A percentile compares a stretch with the other conserved stretches of the same genome.
Evolutionary conservation across 2,888 invertebrate species (phyloP).

Genomic region (Philonicus albiceps): DNA sequence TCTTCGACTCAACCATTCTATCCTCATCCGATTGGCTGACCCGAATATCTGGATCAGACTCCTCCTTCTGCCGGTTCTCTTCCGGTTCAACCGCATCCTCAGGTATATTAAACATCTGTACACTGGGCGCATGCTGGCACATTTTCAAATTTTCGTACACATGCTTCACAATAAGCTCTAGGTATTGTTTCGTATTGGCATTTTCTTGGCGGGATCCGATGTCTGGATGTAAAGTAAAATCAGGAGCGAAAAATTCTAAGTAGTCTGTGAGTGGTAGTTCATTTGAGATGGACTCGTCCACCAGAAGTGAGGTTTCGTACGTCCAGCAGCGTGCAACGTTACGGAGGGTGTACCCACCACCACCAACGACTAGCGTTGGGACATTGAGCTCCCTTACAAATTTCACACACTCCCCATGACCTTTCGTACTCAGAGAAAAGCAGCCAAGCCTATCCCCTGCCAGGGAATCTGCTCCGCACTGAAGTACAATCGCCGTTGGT

Average conservation of each 20-base stretch:
- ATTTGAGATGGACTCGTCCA: constrained; percentile 92
- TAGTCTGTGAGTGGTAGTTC: constrained; percentile 97
- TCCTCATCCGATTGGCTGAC: constrained; percentile 81
- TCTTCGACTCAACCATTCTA: constrained; percentile 81
- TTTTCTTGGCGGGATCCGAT: constrained; percentile 87
- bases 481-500: constrained; percentile 95
- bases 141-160: constrained; percentile 93
- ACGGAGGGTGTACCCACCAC: constrained; percentile 87
- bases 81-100: constrained; percentile 79
- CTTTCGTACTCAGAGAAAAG: constrained; percentile 93
- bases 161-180: constrained; percentile 86
- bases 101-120: constrained; percentile 97
- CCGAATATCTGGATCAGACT: constrained; percentile 83
- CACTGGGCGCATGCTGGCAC: constrained; percentile 92
- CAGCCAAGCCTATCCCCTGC: constrained; percentile 95
- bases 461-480: constrained; percentile 98
- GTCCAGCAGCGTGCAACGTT: constrained; percentile 99
- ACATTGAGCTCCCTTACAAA: constrained; percentile 92
- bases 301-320: constrained; percentile 93
- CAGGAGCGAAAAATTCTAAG: constrained; percentile 96
- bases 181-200: constrained; percentile 93
- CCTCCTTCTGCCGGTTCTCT: constrained; percentile 73
- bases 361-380: constrained; percentile 88
- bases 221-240: constrained; percentile 95
- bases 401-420: constrained; percentile 97